phyloP scores from a whole-genome alignment of 2,797 vertebrate genomes.

The Hyperoplus lanceolatus region DNA sequence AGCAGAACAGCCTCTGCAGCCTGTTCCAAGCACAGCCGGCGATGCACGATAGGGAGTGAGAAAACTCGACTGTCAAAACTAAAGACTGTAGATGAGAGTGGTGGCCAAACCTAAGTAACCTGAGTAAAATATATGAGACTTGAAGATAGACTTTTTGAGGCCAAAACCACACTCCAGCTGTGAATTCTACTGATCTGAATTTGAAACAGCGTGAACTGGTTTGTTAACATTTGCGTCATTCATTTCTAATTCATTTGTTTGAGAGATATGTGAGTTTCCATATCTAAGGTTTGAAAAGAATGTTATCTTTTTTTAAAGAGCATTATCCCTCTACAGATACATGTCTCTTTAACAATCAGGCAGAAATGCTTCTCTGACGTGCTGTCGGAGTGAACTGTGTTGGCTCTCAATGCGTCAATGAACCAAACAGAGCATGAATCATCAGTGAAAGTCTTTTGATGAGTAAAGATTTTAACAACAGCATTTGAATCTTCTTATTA shows the following conservation, averaged over 20 bases:
- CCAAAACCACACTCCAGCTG: too few species aligned
- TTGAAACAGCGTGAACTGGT: too few species aligned
- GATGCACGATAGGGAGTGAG: too few species aligned
- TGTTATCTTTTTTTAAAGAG: background rate
- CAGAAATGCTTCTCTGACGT: background rate
- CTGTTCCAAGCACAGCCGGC: too few species aligned
- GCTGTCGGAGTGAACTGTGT: background rate
- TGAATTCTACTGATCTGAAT: too few species aligned
- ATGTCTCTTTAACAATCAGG: background rate
- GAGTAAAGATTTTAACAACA: background rate
- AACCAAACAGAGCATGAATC: conserved; percentile 8
- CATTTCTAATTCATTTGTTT: background rate
- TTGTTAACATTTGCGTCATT: background rate
- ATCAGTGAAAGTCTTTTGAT: background rate
- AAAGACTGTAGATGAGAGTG: too few species aligned
- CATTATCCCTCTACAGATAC: background rate
- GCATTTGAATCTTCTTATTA: background rate
- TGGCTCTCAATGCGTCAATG: background rate
- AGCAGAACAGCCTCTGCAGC: too few species aligned
- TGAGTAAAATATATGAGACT: too few species aligned
- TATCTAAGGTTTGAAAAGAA: background rate
- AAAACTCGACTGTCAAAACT: too few species aligned
- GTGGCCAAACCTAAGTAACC: too few species aligned
- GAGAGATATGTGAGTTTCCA: background rate
- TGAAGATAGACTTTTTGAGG: too few species aligned